A percentile compares a stretch with the other conserved stretches of the same genome.
Evolutionary conservation across 2,797 vertebrate species (phyloP).

Genomic region (Sebastes minor): DNA sequence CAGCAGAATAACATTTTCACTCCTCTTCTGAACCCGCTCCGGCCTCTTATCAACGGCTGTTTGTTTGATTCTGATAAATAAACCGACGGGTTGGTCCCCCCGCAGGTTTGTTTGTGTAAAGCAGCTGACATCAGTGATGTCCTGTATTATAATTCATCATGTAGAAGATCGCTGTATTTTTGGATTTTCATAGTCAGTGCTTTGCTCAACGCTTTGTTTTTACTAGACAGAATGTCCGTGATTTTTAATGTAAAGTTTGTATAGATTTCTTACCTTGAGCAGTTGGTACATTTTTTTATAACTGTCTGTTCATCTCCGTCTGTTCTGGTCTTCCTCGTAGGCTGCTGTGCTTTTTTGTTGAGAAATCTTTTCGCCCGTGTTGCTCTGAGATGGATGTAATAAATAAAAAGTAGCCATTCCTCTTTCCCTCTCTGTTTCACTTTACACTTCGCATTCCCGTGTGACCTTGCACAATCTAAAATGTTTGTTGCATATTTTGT

Average conservation of each 20-base stretch:
- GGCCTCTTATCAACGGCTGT: slow-evolving; percentile 32
- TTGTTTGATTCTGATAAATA: slow-evolving; percentile 74
- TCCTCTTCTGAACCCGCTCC: slow-evolving; percentile 35
- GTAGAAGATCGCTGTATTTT: slow-evolving; percentile 94
- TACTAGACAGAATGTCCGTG: slow-evolving; percentile 84
- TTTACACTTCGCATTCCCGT: slow-evolving; percentile 45
- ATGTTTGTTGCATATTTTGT: slow-evolving; percentile 19
- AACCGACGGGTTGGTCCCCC: slow-evolving; percentile 77
- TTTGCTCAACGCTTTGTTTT: slow-evolving; percentile 85
- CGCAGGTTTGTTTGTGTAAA: slow-evolving; percentile 92
- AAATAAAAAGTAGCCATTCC: slow-evolving; percentile 60
- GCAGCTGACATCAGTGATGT: slow-evolving; percentile 99
- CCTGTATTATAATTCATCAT: slow-evolving; percentile 88
- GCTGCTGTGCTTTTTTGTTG: slow-evolving; percentile 34
- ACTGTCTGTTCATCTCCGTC: slow-evolving; percentile 54
- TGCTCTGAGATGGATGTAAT: slow-evolving; percentile 53
- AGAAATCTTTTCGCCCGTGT: slow-evolving; percentile 16
- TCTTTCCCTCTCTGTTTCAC: slow-evolving; percentile 12
- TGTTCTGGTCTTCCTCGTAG: slow-evolving; percentile 57
- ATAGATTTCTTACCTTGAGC: slow-evolving; percentile 95
- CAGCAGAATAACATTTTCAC: slow-evolving; percentile 55
- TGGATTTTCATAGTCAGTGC: slow-evolving; percentile 90
- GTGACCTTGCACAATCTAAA: slow-evolving; percentile 5
- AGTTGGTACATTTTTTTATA: slow-evolving; percentile 87
- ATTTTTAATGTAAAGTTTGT: slow-evolving; percentile 92